These are phyloP conservation scores for Ctenopoma multispine DNA, from an alignment of 2,797 vertebrate species.

Conservation along the genomic window DNA sequence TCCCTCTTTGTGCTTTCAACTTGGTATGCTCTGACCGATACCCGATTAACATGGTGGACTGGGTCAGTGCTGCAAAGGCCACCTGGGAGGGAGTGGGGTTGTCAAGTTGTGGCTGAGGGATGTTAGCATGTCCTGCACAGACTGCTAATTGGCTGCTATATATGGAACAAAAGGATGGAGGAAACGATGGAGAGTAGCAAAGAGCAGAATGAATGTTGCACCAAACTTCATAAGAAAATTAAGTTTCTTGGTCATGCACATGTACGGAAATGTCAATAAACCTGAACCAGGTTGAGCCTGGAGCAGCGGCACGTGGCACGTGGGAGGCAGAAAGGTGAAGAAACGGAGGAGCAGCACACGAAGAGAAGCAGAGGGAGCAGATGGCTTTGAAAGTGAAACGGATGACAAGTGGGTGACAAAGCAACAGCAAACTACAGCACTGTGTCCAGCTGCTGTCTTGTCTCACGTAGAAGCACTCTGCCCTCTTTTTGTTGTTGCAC, in stretches of 20 bases:
- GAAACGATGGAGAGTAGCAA: constrained; percentile 9
- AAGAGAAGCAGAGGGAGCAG: constrained; percentile 58
- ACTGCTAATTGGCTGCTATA: constrained; percentile 71
- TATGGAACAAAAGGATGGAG: constrained; percentile 35
- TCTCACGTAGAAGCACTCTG: constrained; percentile 56
- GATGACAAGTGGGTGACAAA: constrained; percentile 62
- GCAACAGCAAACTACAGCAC: constrained; percentile 47
- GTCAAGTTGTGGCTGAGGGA: constrained; percentile 8
- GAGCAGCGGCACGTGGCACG: constrained; percentile 27
- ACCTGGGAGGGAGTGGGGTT: constrained; percentile 39
- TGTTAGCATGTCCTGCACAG: constrained; percentile 46
- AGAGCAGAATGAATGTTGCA: constrained; percentile 13
- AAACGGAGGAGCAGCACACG: constrained; percentile 8
- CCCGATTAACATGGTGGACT: constrained; percentile 59
- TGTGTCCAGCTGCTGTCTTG: constrained; percentile 57
- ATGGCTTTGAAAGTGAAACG: constrained; percentile 58
- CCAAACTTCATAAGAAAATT: no score
- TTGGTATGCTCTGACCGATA: constrained; percentile 50
- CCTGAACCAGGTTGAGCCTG: constrained; percentile 16
- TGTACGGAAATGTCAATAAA: no score
- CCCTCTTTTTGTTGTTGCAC: constrained; percentile 29
- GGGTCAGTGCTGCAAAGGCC: constrained; percentile 59
- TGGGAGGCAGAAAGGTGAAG: constrained; percentile 19
- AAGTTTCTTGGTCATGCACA: no score
- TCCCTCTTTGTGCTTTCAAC: constrained; percentile 38